phyloP scores from a whole-genome alignment of 2,888 invertebrate genomes.

The Pilophorus perplexus region DNA sequence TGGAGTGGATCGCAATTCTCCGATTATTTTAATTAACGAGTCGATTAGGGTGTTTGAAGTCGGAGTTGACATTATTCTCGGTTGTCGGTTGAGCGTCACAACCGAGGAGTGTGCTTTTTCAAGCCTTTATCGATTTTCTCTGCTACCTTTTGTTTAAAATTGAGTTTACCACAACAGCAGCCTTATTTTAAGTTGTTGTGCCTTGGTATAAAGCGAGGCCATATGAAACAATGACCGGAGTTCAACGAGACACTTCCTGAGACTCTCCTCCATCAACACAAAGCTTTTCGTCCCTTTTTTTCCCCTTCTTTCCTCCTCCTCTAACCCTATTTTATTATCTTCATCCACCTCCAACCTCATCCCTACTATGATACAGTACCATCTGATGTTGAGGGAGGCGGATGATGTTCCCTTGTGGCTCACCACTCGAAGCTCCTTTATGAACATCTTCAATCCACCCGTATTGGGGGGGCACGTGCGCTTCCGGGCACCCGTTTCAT shows the following conservation, averaged over 20 bases:
- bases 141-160: too few species aligned
- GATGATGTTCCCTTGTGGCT: background rate
- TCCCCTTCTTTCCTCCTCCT: too few species aligned
- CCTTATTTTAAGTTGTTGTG: conserved; percentile 19
- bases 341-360: background rate
- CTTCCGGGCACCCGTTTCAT: conserved; percentile 25
- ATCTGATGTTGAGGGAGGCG: background rate
- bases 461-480: conserved; percentile 33
- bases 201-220: conserved; percentile 12
- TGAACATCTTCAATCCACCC: conserved; percentile 24
- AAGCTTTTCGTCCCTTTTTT: conserved; percentile 23
- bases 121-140: too few species aligned
- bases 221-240: conserved; percentile 7
- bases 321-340: too few species aligned
- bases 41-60: too few species aligned
- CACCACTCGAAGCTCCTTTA: background rate
- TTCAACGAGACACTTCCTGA: conserved; percentile 29
- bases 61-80: too few species aligned
- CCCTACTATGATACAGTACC: background rate
- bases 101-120: too few species aligned
- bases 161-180: too few species aligned
- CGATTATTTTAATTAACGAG: too few species aligned
- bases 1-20: too few species aligned
- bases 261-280: conserved; percentile 11
- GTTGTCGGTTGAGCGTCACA: too few species aligned